Conservation (phyloP, 2,113 vertebrate species). For the Platichthys stellatus region DNA sequence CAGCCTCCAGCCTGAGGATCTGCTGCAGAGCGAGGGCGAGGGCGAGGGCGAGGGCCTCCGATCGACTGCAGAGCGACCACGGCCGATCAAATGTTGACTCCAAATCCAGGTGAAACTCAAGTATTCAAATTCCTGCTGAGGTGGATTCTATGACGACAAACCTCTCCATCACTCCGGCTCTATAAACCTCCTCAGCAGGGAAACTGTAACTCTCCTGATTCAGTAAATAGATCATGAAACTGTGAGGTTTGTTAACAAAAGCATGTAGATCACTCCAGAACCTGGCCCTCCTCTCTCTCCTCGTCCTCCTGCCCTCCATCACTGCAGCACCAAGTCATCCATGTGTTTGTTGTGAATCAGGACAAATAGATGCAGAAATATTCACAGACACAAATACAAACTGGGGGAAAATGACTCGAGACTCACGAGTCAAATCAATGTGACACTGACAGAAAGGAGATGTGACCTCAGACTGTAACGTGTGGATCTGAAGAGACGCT, state of each 20-base stretch:
- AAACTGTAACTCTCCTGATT: not conserved
- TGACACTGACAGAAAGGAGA: too few relatives aligned
- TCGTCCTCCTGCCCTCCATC: too few relatives aligned
- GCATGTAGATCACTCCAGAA: too few relatives aligned
- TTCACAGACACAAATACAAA: too few relatives aligned
- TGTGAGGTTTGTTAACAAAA: not conserved
- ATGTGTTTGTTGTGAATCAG: too few relatives aligned
- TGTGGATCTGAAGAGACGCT: not conserved
- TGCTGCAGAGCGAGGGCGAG: not conserved
- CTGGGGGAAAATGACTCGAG: too few relatives aligned
- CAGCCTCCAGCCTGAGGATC: not conserved
- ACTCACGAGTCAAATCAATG: too few relatives aligned
- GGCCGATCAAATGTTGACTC: not conserved
- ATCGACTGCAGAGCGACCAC: not conserved
- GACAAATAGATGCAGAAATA: too few relatives aligned
- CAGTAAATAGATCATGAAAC: not conserved
- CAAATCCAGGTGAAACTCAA: not conserved
- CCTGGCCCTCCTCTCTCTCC: too few relatives aligned
- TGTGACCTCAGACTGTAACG: too few relatives aligned
- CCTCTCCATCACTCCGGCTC: not conserved
- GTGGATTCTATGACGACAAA: not conserved
- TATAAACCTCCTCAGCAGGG: not conserved
- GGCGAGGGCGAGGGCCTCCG: not conserved
- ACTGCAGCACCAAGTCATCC: too few relatives aligned
- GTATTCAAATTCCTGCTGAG: not conserved